A percentile compares a stretch with the other conserved stretches of the same genome.
Evolutionary conservation across 1,140 invertebrate genomes (phyloP).

Genomic region (Thaumetopoea pityocampa): DNA sequence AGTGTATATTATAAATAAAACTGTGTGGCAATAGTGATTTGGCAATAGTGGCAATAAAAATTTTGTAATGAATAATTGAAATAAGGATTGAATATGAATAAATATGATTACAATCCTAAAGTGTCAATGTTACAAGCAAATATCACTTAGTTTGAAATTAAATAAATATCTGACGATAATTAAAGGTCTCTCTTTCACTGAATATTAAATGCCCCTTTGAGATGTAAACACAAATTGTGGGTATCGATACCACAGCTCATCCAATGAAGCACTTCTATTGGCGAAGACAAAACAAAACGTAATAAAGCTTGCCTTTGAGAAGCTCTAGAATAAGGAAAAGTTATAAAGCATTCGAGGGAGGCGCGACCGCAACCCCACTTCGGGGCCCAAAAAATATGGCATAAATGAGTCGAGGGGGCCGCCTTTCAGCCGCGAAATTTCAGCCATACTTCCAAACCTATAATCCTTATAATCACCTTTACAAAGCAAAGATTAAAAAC

Average conservation of each 20-base stretch:
- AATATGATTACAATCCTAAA: too few relatives aligned
- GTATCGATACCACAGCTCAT: constrained; percentile 38
- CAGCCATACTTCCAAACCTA: constrained; percentile 74
- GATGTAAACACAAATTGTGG: constrained; percentile 4
- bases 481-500: constrained; percentile 78
- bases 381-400: constrained; percentile 60
- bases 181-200: too few relatives aligned
- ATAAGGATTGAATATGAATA: too few relatives aligned
- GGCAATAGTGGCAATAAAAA: too few relatives aligned
- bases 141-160: too few relatives aligned
- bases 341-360: constrained; percentile 52
- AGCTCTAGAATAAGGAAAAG: constrained; percentile 62
- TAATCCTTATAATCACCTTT: constrained; percentile 78
- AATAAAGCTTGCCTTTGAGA: constrained; percentile 66
- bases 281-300: constrained; percentile 54
- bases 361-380: constrained; percentile 60
- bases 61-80: too few relatives aligned
- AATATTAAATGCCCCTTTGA: too few relatives aligned
- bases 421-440: constrained; percentile 67
- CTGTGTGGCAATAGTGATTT: too few relatives aligned
- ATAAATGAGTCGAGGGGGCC: constrained; percentile 59
- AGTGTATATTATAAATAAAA: too few relatives aligned
- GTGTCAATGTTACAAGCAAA: too few relatives aligned
- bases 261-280: constrained; percentile 33
- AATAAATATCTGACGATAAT: too few relatives aligned